phyloP scores from a whole-genome alignment of 2,797 vertebrate genomes.

The Phalloptychus januarius region DNA sequence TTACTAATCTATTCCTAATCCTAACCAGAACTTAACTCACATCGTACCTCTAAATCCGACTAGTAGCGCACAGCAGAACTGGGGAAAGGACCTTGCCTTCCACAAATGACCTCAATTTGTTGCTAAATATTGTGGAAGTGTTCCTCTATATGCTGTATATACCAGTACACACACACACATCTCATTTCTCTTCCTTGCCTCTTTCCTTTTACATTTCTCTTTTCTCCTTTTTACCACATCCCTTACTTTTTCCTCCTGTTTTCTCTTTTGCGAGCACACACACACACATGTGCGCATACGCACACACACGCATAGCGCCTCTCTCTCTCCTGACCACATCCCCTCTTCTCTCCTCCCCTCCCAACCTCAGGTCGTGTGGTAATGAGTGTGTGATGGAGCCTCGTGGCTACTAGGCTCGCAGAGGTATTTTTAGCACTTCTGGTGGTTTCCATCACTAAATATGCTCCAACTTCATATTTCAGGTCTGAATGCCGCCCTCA shows the following conservation, averaged over 20 bases:
- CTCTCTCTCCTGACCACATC: conserved; percentile 74
- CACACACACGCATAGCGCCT: conserved; percentile 18
- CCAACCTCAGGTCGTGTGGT: conserved; percentile 81
- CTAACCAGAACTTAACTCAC: no score
- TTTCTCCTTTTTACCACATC: conserved; percentile 63
- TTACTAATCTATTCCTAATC: no score
- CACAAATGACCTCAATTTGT: no score
- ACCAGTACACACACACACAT: conserved; percentile 1
- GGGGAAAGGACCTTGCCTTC: no score
- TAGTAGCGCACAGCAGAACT: no score
- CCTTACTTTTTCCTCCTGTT: conserved; percentile 49
- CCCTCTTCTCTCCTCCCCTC: conserved; percentile 76
- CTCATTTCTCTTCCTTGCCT: conserved; percentile 38
- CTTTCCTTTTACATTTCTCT: conserved; percentile 46
- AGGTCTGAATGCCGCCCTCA: conserved; percentile 71
- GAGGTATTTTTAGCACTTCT: conserved; percentile 83
- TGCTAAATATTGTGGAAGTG: no score
- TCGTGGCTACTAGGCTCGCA: conserved; percentile 80
- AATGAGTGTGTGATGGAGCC: conserved; percentile 80
- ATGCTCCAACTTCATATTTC: conserved; percentile 77
- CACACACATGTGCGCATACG: conserved; percentile 26
- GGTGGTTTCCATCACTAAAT: conserved; percentile 80
- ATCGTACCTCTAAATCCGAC: no score
- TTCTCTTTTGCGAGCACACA: conserved; percentile 45
- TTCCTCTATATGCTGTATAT: no score